Base-by-base conservation (phyloP, 2,113 vertebrate genomes). In the Marmota monax region DNA sequence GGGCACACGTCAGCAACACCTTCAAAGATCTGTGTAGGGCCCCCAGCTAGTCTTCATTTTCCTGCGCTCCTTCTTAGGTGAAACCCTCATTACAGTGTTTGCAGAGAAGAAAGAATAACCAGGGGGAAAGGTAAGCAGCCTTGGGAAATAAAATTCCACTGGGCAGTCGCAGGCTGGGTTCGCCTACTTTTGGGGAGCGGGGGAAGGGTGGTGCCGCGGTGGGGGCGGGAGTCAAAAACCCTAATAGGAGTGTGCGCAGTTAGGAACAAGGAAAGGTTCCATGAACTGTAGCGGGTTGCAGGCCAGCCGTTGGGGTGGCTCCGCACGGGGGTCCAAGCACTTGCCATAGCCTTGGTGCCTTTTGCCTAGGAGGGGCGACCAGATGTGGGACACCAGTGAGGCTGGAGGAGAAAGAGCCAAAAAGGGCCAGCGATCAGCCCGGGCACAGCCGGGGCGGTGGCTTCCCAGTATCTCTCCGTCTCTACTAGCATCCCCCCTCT, bases 261-360 rank as follows among this genome's bases (percentile, higher is more conserved):
- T 34, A 45, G 72, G 29, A n/a, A 6, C 25, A 22, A 39, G 51
- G 39, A 2, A 3, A 70, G 65, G 53, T 27, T 63, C 18, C 32
- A 0, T 7, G 37, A 12, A 32, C 42, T 0, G 1, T 25, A 0
- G 2, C 1, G 63, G 84, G 42, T 73, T 14, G 2, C 51, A n/a
- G 79, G 32, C 65, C 83, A 1, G 3, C 11, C 11, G 16, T 65
- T 2, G 32, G 65, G 51, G 83, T 5, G 39, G 51, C 53, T 34
- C n/a, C 17, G 4, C 17, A 65, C 53, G 0, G 4, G 4, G 79
- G n/a, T 80, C 48, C 23, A 7, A 39, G 39, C 80, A 11, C 51
- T 63, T 39, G 45, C 16, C 39, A 53, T 20, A 11, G 37, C 22
- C 18, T 39, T 3, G 5, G 34, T 6, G n/a, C 48, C 34, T 73